A percentile compares a stretch with the other conserved stretches of the same genome.
Evolutionary conservation across 2,888 invertebrate species (phyloP).

Genomic region (Biston betularia): DNA sequence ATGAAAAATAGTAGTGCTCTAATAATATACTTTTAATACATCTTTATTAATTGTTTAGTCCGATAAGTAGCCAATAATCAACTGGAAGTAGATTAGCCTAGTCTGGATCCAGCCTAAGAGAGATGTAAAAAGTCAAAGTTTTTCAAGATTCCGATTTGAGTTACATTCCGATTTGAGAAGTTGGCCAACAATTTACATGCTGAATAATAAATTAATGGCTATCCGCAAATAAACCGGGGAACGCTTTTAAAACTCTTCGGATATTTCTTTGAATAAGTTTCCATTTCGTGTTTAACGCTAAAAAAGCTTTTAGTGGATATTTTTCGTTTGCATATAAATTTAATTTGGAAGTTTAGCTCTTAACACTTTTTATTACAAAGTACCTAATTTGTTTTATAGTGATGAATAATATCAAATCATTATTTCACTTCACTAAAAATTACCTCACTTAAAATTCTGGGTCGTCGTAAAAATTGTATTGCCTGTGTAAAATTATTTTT

Average conservation of each 20-base stretch:
- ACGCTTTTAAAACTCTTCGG: conserved; percentile 46
- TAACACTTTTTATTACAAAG: background rate
- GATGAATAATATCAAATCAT: background rate
- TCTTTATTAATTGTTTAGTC: background rate
- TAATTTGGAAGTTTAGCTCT: conserved; percentile 21
- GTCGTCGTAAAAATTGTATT: no score
- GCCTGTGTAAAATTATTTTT: no score
- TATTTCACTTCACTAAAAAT: no score
- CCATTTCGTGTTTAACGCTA: conserved; percentile 33
- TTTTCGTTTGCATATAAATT: conserved; percentile 34
- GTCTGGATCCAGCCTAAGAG: conserved; percentile 3
- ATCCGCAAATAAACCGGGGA: conserved; percentile 67
- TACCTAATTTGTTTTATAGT: background rate
- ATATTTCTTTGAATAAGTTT: conserved; percentile 40
- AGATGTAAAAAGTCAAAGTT: conserved; percentile 41
- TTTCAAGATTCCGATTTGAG: conserved; percentile 47
- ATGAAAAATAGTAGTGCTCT: no score
- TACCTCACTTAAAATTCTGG: no score
- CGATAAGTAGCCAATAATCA: background rate
- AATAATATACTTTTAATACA: no score
- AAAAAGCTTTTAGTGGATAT: conserved; percentile 41
- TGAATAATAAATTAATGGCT: conserved; percentile 72
- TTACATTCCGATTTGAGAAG: conserved; percentile 72
- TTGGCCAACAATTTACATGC: conserved; percentile 77
- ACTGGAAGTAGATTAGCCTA: background rate